Conservation (phyloP, 2,797 vertebrate genomes). For the Crax fasciolata region DNA sequence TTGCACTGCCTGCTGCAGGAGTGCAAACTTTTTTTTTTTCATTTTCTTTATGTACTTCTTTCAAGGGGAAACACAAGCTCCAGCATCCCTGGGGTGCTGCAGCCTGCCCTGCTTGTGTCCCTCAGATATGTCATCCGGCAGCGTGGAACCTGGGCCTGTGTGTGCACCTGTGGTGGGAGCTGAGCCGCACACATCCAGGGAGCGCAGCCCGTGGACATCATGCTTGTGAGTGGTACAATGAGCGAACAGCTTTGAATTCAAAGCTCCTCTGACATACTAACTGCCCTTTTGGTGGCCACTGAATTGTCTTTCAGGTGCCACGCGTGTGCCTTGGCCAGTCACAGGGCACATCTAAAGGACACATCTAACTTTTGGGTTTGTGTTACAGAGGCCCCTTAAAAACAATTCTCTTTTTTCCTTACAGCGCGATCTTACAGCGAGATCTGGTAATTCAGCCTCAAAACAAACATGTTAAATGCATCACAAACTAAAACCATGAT, state of each 20-base stretch:
- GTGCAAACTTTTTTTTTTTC: not conserved
- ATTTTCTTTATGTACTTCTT: not conserved
- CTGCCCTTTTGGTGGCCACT: not conserved
- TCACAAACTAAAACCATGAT: conserved; percentile 12
- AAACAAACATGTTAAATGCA: conserved; percentile 55
- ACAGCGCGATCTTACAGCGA: conserved; percentile 2
- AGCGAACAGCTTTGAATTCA: not conserved
- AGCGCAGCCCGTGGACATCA: fast-evolving
- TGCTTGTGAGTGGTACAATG: too few species aligned
- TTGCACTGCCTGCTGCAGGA: not conserved
- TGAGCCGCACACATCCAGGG: fast-evolving
- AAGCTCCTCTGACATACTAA: not conserved
- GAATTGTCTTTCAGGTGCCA: not conserved
- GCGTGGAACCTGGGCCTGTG: not conserved
- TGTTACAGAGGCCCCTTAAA: not conserved
- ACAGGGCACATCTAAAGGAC: fast-evolving
- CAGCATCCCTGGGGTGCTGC: fast-evolving
- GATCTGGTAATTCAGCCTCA: conserved; percentile 22
- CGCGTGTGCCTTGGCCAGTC: not conserved
- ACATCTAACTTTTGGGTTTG: not conserved
- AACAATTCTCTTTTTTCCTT: not conserved
- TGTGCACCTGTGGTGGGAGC: too few species aligned
- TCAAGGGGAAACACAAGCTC: not conserved
- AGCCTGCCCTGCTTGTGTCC: not conserved
- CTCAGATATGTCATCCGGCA: not conserved